A percentile compares a stretch with the other conserved stretches of the same genome.
phyloP scores from a whole-genome alignment of 2,888 invertebrate species.

The Nomada goodeniana region DNA sequence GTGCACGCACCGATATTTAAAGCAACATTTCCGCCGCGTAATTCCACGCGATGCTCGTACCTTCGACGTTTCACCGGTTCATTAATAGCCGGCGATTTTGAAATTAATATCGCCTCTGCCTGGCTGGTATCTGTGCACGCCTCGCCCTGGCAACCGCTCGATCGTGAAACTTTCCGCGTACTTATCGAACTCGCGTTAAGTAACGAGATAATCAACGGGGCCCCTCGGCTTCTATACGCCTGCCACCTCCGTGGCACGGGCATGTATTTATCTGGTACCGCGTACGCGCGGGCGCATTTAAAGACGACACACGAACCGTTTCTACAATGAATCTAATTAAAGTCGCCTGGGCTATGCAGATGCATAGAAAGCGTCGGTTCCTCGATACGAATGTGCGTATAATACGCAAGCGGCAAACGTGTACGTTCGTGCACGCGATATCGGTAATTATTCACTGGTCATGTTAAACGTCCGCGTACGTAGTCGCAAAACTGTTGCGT shows the following conservation, averaged over 20 bases:
- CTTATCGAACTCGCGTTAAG: constrained; percentile 50
- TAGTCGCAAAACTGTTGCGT: constrained; percentile 70
- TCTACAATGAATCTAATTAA: constrained; percentile 71
- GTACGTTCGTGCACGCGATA: constrained; percentile 48
- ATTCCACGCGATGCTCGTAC: constrained; percentile 5
- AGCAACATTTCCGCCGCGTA: constrained; percentile 36
- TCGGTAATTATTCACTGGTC: constrained; percentile 68
- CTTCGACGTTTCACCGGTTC: constrained; percentile 18
- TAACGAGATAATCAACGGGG: constrained; percentile 71
- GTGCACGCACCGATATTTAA: constrained; percentile 47
- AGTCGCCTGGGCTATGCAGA: constrained; percentile 53
- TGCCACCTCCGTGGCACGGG: constrained; percentile 35
- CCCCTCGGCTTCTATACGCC: constrained; percentile 43
- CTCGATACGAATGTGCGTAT: constrained; percentile 9
- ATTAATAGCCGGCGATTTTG: constrained; percentile 25
- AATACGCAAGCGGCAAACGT: constrained; percentile 2
- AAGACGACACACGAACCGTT: constrained; percentile 67
- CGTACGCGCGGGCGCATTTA: constrained; percentile 57
- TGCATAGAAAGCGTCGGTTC: constrained; percentile 54
- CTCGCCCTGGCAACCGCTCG: constrained; percentile 29
- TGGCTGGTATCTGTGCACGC: background rate
- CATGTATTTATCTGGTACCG: constrained; percentile 69
- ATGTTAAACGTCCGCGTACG: constrained; percentile 66
- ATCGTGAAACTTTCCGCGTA: constrained; percentile 9
- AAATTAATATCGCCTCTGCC: constrained; percentile 56